Evolutionary conservation across 2,797 vertebrate species (phyloP).

Genomic region (Babyrousa celebensis): DNA sequence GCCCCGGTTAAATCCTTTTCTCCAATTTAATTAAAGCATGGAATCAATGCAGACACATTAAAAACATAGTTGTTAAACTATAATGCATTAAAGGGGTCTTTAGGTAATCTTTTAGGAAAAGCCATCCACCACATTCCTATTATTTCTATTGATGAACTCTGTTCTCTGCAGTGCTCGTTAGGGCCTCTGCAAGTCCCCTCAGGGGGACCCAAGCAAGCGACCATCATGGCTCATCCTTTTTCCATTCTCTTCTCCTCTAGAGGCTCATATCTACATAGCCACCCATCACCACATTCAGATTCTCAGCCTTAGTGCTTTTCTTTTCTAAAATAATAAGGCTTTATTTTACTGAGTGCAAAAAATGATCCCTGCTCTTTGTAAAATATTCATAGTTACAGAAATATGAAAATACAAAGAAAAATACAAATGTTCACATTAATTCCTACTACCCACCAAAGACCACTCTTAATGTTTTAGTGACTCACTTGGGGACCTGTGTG

Average conservation of each 20-base stretch:
- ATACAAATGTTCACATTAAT: not conserved
- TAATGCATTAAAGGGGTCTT: not conserved
- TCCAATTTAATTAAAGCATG: not conserved
- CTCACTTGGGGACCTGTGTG: not conserved
- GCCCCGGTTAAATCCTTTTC: not conserved
- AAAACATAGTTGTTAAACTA: not conserved
- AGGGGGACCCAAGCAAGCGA: fast-evolving
- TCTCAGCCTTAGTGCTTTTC: not conserved
- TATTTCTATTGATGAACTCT: not conserved
- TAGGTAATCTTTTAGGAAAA: not conserved
- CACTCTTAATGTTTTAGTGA: not conserved
- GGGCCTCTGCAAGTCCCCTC: not conserved
- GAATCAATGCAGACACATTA: not conserved
- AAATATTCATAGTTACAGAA: constrained; percentile 14
- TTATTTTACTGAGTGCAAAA: not conserved
- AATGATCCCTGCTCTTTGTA: constrained; percentile 20
- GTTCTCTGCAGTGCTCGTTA: not conserved
- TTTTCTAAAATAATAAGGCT: constrained; percentile 22
- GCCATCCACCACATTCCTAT: not conserved
- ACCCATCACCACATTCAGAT: fast-evolving
- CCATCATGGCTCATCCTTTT: fast-evolving
- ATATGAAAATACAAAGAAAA: not conserved
- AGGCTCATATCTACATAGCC: not conserved
- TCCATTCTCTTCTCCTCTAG: not conserved
- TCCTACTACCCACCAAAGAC: not conserved